phyloP scores from a whole-genome alignment of 2,888 invertebrate species.

The Schizotus pectinicornis region DNA sequence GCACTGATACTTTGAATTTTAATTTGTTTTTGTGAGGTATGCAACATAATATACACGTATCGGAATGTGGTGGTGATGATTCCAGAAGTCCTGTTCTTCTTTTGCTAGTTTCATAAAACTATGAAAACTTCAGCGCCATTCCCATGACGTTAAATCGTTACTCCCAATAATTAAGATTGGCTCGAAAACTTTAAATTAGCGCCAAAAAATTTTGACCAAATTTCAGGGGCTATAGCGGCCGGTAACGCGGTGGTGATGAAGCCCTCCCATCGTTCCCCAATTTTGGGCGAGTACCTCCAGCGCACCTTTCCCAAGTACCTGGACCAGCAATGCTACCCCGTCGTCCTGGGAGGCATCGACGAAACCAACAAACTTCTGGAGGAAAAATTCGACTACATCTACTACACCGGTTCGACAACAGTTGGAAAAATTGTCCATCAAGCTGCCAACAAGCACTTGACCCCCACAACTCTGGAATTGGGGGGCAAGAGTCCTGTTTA shows the following conservation, averaged over 20 bases:
- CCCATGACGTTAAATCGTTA: too few species aligned
- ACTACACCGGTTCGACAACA: constrained; percentile 72
- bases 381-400: constrained; percentile 76
- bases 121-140: too few species aligned
- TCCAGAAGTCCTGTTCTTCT: too few species aligned
- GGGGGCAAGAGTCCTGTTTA: constrained; percentile 70
- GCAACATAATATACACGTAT: too few species aligned
- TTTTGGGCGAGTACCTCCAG: constrained; percentile 62
- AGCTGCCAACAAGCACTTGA: constrained; percentile 74
- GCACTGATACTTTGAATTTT: too few species aligned
- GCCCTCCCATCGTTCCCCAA: constrained; percentile 12
- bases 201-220: too few species aligned
- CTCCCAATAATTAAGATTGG: too few species aligned
- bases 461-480: constrained; percentile 76
- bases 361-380: constrained; percentile 74
- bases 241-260: constrained; percentile 17
- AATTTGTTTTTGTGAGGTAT: too few species aligned
- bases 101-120: too few species aligned
- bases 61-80: too few species aligned
- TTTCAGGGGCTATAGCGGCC: constrained; percentile 16
- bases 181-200: too few species aligned
- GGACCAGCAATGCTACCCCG: constrained; percentile 72
- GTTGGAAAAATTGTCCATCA: constrained; percentile 74
- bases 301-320: constrained; percentile 86
- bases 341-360: constrained; percentile 68